Percentiles rank a stretch among this genome's conserved stretches.
These are phyloP conservation scores for Corynorhinus townsendii DNA, from an alignment of 2,113 vertebrate species.

Conservation along the genomic window DNA sequence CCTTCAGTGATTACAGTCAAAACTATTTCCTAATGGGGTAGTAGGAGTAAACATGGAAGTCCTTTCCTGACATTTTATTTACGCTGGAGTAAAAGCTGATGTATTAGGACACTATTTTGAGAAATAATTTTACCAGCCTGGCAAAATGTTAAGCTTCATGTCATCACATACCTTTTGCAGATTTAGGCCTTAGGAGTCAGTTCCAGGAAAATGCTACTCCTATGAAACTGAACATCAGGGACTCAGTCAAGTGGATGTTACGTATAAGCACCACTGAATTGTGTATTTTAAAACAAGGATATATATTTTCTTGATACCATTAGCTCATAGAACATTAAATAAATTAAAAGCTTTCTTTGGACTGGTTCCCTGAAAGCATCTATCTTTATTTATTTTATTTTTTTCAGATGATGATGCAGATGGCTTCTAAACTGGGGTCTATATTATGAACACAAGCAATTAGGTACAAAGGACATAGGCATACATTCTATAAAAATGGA, in stretches of 20 bases:
- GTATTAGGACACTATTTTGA: slow-evolving; percentile 12
- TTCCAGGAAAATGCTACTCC: background rate
- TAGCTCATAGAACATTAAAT: slow-evolving; percentile 12
- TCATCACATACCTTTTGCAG: slow-evolving; percentile 21
- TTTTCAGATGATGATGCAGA: too few species aligned
- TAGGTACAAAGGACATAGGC: too few species aligned
- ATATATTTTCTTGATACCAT: slow-evolving; percentile 22
- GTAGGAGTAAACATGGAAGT: background rate
- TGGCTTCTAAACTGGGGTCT: too few species aligned
- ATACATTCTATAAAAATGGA: too few species aligned
- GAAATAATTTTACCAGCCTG: slow-evolving; percentile 29
- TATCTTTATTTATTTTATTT: background rate
- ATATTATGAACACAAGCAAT: too few species aligned
- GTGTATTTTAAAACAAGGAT: background rate
- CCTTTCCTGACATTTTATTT: slow-evolving; percentile 34
- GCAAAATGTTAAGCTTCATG: slow-evolving; percentile 42
- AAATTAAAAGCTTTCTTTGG: slow-evolving; percentile 48
- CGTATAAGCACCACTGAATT: slow-evolving; percentile 4
- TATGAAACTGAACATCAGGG: background rate
- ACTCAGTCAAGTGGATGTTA: background rate
- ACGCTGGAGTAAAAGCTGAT: slow-evolving; percentile 2
- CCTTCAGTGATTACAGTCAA: background rate
- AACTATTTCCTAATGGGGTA: slow-evolving; percentile 2
- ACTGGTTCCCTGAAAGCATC: background rate
- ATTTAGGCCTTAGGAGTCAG: slow-evolving; percentile 7